Base-by-base conservation (phyloP, 2,113 vertebrate genomes). In the Odocoileus hemionus region DNA sequence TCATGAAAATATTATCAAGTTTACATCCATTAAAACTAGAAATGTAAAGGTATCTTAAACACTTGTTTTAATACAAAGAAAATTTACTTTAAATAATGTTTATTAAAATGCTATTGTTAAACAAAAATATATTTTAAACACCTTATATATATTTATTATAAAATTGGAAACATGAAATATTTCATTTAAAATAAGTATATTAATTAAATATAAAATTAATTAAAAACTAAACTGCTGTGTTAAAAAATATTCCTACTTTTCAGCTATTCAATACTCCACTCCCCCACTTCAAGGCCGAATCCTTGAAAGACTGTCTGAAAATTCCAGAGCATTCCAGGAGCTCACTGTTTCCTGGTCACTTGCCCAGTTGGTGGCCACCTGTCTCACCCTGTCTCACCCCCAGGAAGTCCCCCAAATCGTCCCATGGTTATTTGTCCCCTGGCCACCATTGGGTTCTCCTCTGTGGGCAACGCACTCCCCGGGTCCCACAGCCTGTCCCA, bases 391-490 rank as follows among this genome's bases (percentile, higher is more conserved):
- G 10, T 17, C 47, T 25, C 15, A 50, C 2, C 33, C 30, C 43
- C 1, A 50, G 6, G 21, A 76, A 30, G 9, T 26, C 54, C 6
- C 54, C 8, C 30, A 5, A 7, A 10, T 14, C 9, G 12, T 78
- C 54, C 54, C 30, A 21, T 21, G 64, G 16, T 67, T 67, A 36
- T 21, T 26, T 33, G 43, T 8, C 30, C 6, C 55, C 17, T 2
- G 36, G 14, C 16, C 15, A 17, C 39, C 2, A 8, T 0, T 1
- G 54, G 11, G 2, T 30, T 78, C 54, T 30, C 5, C 15, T 7
- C 33, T 45, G 13, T 16, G 0, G 7, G 70, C 64, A 36, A 36
- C 4, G 0, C 64, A 12, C 19, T 70, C n/a, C 64, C n/a, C 0
- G 64, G 64, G n/a, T 11, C 64, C 64, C 64, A 21, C 1, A 21